Evolutionary conservation across 2,113 vertebrate species (phyloP).

Genomic region (Dasyornis broadbenti): DNA sequence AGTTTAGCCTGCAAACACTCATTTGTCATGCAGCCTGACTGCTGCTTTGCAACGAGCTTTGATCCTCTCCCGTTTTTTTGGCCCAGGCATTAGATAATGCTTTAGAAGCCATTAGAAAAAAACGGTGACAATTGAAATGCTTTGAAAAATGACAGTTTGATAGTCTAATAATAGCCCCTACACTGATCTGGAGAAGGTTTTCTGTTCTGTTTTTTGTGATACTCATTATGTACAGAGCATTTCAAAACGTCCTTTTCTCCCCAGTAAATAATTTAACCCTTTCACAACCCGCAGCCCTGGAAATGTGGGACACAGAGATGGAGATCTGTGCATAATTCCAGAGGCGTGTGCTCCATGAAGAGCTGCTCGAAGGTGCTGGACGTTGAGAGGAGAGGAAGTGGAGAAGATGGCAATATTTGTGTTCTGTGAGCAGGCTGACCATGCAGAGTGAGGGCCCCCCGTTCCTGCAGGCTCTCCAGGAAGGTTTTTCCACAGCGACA

Average conservation of each 20-base stretch:
- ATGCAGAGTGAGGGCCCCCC: neutral
- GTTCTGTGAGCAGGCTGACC: neutral
- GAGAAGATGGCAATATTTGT: neutral
- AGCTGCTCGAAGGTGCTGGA: neutral
- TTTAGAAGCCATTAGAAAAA: conserved; percentile 60
- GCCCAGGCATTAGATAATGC: conserved; percentile 66
- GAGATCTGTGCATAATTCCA: neutral
- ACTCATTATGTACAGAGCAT: conserved; percentile 46
- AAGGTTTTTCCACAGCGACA: neutral
- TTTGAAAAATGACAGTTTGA: conserved; percentile 68
- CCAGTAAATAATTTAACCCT: conserved; percentile 36
- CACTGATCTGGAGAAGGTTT: conserved; percentile 40
- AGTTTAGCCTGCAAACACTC: conserved; percentile 28
- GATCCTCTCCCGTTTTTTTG: conserved; percentile 54
- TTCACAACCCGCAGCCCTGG: neutral
- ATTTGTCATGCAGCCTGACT: conserved; percentile 40
- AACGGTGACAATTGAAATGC: conserved; percentile 50
- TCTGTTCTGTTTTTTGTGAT: conserved; percentile 20
- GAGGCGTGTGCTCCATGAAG: neutral
- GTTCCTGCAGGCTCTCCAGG: neutral
- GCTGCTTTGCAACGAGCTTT: conserved; percentile 32
- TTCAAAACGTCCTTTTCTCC: neutral
- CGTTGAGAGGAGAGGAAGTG: neutral
- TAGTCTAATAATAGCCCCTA: conserved; percentile 65
- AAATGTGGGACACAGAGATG: neutral